Base-by-base conservation (phyloP, 2,888 invertebrate genomes). In the Torymus auratus region DNA sequence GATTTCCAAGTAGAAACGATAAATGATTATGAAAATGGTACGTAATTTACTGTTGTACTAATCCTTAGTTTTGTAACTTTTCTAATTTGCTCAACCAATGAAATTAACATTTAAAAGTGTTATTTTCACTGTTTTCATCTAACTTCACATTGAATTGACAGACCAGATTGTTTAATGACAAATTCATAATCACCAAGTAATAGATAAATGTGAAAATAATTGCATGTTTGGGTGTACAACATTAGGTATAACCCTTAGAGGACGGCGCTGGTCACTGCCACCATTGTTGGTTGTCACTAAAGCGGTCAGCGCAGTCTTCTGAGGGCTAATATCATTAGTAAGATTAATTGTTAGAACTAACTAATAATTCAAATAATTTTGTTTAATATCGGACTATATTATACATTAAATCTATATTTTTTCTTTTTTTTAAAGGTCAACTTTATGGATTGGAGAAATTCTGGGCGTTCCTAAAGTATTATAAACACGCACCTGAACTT, bases 401-500 rank as follows among this genome's bases (percentile, higher is more conserved):
- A 58, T 14, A 23, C 50, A 58, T 62, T 15, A 58, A 15, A 3
- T 17, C 10, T 67, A 23, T 58, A 28, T 55, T 28, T 2, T 58
- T 77, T 69, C 73, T 65, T 74, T 52, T 67, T 55, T 77, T 67
- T 82, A 15, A 91, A 96, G 98, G 98, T 91, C 98, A 99, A 92
- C 93, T 99, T 72, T 99, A 99, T 91, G 99, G 99, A 41, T 92
- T 99, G 85, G 99, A 99, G 92, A 99, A 99, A 91, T 99, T 99
- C 92, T 99, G 99, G 98, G 99, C 99, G 67, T 99, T 99, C 93
- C 92, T 98, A 80, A 99, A 99, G 91, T 99, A 99, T 93, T 98
- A 97, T 92, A 97, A 96, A 91, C 94, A 96, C 88, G 94, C 95
- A 53, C 92, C 92, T 28, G 94, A 95, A 82, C 92, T 97, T 68